A percentile compares a stretch with the other conserved stretches of the same genome.
These are phyloP conservation scores for Bostrychus sinensis DNA, from an alignment of 2,113 vertebrate species.

Conservation along the genomic window DNA sequence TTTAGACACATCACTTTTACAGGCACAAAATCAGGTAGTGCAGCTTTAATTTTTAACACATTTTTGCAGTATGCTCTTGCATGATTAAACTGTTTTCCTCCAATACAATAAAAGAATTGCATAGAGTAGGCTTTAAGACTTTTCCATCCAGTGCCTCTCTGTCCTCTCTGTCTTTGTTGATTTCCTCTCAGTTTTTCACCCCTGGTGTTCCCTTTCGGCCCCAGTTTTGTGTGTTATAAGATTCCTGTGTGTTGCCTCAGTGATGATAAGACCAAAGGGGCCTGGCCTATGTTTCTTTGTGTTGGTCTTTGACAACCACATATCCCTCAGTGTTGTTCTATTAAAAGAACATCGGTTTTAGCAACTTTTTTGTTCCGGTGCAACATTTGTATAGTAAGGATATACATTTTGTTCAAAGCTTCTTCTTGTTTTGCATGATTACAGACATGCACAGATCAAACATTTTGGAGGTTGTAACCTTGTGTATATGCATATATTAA, in stretches of 20 bases:
- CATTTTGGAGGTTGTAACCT: too few species aligned
- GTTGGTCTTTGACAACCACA: neutral
- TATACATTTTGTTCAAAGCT: too few species aligned
- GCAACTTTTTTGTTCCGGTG: too few species aligned
- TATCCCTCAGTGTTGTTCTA: neutral
- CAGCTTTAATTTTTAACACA: too few species aligned
- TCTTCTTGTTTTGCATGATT: too few species aligned
- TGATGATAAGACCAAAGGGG: conserved; percentile 33
- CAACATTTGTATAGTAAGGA: too few species aligned
- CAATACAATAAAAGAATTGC: neutral
- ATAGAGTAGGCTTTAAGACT: neutral
- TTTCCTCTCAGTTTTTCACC: conserved; percentile 8
- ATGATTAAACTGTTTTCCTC: neutral
- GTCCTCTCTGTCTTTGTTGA: neutral
- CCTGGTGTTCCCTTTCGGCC: conserved; percentile 2
- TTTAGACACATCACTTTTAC: too few species aligned
- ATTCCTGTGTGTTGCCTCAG: conserved; percentile 38
- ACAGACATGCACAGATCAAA: too few species aligned
- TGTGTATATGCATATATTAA: too few species aligned
- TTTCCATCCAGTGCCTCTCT: neutral
- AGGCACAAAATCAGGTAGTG: too few species aligned
- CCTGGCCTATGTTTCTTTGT: neutral
- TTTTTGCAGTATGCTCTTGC: too few species aligned
- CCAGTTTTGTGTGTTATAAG: conserved; percentile 22
- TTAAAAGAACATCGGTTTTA: neutral